A percentile compares a stretch with the other conserved stretches of the same genome.
Conservation (phyloP, 2,888 invertebrate species). For the Parnassius glacialis region DNA sequence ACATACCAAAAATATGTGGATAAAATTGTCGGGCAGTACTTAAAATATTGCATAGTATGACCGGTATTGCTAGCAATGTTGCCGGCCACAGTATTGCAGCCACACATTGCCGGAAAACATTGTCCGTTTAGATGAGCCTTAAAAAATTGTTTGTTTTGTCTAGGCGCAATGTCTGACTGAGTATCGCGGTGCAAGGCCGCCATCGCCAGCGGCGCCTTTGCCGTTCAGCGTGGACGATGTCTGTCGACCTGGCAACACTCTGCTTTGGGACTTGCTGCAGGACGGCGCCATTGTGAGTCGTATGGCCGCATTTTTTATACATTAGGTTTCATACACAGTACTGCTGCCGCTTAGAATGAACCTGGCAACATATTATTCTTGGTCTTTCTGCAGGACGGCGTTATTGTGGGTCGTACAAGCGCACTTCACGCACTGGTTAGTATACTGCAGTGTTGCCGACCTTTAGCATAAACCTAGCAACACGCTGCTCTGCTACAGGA, state of each 20-base stretch:
- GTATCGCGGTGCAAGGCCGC: constrained; percentile 35
- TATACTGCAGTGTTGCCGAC: constrained; percentile 49
- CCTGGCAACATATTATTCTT: constrained; percentile 95
- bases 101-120: neutral
- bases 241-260: constrained; percentile 94
- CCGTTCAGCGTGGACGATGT: constrained; percentile 86
- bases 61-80: no score
- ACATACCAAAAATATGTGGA: no score
- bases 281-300: constrained; percentile 91
- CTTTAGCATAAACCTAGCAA: constrained; percentile 88
- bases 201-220: constrained; percentile 45
- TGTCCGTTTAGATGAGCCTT: no score
- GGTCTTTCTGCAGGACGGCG: constrained; percentile 96
- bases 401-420: constrained; percentile 83
- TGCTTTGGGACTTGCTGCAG: constrained; percentile 96
- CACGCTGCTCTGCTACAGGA: constrained; percentile 94
- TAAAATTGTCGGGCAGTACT: no score
- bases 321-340: neutral
- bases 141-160: neutral
- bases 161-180: constrained; percentile 37
- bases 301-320: constrained; percentile 8
- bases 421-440: neutral
- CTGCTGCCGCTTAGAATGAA: constrained; percentile 79
- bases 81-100: no score
- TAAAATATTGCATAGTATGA: no score